Base-by-base conservation (phyloP, 2,888 invertebrate genomes). In the Clistopyga incitator region DNA sequence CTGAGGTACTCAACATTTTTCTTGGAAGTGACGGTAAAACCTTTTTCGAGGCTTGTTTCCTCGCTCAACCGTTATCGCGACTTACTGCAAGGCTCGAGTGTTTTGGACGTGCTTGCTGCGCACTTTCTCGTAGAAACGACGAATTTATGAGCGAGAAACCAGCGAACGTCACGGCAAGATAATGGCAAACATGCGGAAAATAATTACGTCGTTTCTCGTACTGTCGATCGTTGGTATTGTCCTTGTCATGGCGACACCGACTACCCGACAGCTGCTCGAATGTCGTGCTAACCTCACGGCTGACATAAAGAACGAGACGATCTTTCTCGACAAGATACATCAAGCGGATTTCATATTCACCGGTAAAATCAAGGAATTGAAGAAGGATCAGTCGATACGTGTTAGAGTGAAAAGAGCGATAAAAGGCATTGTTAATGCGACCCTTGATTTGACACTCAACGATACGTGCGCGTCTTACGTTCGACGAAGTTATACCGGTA, bases 291-390 rank as follows among this genome's bases (percentile, higher is more conserved):
- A 92, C 82, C 79, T 93, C 42, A 91, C 91, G 11, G 87, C 89
- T 0, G 90, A 90, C 6, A 88, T 93, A 4, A 90, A 87, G 20
- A 92, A 93, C 84, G 92, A 92, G 50, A 89, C 90, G n/a, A 85
- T 87, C 18, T 92, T 93, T 83, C 81, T 88, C 56, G 75, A 71
- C 1, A 89, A 90, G 82, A 91, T 93, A 20, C 88, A 88, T 18
- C 87, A 88, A 38, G 87, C 93, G 25, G 91, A 93, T 65, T 92
- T 88, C 83, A 90, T 93, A 45, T 93, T 93, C 81, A 93, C 93
- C 11, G 93, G 93, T 2, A 93, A 93, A 78, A 91, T 93, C 56
- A 90, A 90, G 81, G 92, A 92, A 25, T 74, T 92, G 34, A 78
- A 85, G 3, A 86, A 86, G 47, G 72, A 76, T 15, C 86, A 87